Conservation (phyloP, 2,113 vertebrate species). For the Aleadryas rufinucha region DNA sequence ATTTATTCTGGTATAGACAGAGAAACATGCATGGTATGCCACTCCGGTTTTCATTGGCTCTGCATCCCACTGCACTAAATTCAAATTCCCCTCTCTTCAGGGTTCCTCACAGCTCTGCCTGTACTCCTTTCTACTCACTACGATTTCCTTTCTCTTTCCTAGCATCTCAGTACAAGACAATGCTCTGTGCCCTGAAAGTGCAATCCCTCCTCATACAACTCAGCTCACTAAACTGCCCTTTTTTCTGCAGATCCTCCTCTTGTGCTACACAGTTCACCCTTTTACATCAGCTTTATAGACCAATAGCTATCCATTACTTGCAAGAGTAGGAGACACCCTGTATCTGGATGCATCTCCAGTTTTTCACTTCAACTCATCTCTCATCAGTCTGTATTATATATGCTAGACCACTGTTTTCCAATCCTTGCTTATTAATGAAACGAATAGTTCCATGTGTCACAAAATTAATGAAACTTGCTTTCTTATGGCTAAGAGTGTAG, state of each 20-base stretch:
- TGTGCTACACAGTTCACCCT: no score
- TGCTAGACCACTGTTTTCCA: background rate
- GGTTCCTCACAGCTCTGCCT: background rate
- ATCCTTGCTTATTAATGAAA: background rate
- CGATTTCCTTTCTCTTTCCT: background rate
- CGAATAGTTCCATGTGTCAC: background rate
- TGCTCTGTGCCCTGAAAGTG: background rate
- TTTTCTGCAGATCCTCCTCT: background rate
- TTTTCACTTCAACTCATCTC: background rate
- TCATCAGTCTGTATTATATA: background rate
- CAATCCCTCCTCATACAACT: background rate
- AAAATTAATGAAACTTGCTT: background rate
- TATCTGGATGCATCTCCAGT: no score
- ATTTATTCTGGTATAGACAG: background rate
- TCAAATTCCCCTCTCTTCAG: background rate
- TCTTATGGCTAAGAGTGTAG: background rate
- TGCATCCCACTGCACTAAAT: background rate
- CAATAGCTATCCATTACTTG: background rate
- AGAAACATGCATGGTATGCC: fast-evolving
- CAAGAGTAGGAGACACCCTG: background rate
- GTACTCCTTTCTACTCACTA: background rate
- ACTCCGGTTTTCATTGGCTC: background rate
- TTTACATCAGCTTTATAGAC: background rate
- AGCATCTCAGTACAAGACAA: background rate
- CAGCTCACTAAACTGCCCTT: background rate